A percentile compares a stretch with the other conserved stretches of the same genome.
Evolutionary conservation across 2,797 vertebrate genomes (phyloP).

Genomic region (Platyrinchus mystaceus): DNA sequence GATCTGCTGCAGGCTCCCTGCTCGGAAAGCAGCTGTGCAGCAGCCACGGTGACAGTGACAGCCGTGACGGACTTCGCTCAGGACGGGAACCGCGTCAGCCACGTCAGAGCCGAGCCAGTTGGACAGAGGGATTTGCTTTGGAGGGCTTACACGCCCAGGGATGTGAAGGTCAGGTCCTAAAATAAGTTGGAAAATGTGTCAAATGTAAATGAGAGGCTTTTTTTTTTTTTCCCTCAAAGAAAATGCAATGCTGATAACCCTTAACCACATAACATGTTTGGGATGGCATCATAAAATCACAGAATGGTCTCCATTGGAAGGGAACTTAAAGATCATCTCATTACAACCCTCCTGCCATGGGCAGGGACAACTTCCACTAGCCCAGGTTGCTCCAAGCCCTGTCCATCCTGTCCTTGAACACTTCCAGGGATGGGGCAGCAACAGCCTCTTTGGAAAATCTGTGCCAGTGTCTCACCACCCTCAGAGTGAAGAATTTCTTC

Average conservation of each 20-base stretch:
- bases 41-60: slow-evolving; percentile 65
- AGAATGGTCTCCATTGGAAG: background rate
- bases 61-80: slow-evolving; percentile 79
- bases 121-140: slow-evolving; percentile 69
- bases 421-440: background rate
- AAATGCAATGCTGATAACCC: background rate
- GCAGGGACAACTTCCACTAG: background rate
- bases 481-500: background rate
- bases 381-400: background rate
- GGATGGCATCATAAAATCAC: too few relatives aligned
- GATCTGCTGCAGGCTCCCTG: slow-evolving; percentile 68
- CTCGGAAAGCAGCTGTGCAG: slow-evolving; percentile 66
- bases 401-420: background rate
- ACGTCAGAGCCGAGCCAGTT: slow-evolving; percentile 40
- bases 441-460: too few relatives aligned
- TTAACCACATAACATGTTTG: background rate
- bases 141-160: slow-evolving; percentile 72
- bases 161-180: slow-evolving; percentile 72
- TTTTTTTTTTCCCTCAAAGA: background rate
- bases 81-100: slow-evolving; percentile 73
- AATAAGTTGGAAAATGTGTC: background rate
- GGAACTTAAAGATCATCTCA: background rate
- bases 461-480: accelerated
- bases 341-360: accelerated
- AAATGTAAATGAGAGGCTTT: background rate